phyloP scores from a whole-genome alignment of 2,113 vertebrate genomes.

The Sturnira hondurensis region DNA sequence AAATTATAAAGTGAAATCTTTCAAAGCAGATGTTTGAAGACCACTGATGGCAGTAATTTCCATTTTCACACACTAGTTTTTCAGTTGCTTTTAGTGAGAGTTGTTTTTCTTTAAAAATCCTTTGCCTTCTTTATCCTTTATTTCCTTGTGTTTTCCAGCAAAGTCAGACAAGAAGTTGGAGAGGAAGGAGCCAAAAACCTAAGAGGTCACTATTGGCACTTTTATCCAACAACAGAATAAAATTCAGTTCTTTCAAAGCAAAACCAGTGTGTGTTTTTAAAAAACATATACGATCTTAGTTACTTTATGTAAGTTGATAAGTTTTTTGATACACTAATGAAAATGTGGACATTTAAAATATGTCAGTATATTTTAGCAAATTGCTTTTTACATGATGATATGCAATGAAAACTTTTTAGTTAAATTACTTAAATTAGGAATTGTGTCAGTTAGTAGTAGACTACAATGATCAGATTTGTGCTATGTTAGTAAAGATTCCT shows the following conservation, averaged over 20 bases:
- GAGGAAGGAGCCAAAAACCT: background rate
- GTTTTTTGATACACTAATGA: background rate
- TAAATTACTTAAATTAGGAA: background rate
- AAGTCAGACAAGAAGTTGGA: background rate
- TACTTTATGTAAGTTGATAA: background rate
- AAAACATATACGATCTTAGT: background rate
- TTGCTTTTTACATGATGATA: background rate
- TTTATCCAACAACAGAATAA: background rate
- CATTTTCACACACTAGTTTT: background rate
- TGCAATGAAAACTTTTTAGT: background rate
- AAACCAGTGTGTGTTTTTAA: background rate
- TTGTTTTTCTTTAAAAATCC: background rate
- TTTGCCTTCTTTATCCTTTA: background rate
- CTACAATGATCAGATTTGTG: background rate
- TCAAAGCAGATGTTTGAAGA: background rate
- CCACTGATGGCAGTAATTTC: background rate
- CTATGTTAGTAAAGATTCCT: no score
- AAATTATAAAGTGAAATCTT: constrained; percentile 28
- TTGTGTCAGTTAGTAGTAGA: background rate
- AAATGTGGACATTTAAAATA: background rate
- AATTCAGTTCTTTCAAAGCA: background rate
- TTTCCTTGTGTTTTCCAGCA: background rate
- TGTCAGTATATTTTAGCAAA: background rate
- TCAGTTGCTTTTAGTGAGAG: background rate
- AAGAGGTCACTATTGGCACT: background rate